phyloP scores from a whole-genome alignment of 2,797 vertebrate genomes.

The Hydrophis major region DNA sequence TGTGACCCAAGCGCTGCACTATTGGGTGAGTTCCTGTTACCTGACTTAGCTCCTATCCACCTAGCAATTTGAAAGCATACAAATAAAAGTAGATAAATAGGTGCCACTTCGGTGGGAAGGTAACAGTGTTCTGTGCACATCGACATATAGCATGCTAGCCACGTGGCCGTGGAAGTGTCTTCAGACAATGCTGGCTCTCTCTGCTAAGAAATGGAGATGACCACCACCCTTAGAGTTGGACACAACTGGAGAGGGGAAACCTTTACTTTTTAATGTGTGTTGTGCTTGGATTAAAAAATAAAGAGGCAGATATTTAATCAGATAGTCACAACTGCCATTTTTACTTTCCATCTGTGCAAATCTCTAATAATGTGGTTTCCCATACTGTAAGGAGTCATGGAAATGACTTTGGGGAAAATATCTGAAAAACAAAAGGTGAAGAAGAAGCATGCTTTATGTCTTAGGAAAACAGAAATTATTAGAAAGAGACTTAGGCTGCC shows the following conservation, averaged over 20 bases:
- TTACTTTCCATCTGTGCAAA: background rate
- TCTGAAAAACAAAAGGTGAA: background rate
- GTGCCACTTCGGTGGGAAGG: background rate
- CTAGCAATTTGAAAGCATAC: background rate
- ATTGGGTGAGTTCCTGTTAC: background rate
- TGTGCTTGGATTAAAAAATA: background rate
- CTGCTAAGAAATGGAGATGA: background rate
- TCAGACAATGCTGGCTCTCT: background rate
- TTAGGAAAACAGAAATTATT: background rate
- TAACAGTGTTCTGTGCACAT: background rate
- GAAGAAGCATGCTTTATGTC: background rate
- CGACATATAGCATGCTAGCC: background rate
- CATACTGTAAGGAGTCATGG: background rate
- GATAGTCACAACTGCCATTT: background rate
- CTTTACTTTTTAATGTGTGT: background rate
- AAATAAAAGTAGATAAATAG: background rate
- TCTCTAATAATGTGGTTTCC: background rate
- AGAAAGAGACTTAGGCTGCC: background rate
- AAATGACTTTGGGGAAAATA: background rate
- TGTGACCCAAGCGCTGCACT: background rate
- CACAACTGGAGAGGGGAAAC: background rate
- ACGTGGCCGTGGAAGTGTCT: background rate
- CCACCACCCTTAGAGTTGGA: background rate
- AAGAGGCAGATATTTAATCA: background rate
- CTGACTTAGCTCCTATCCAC: background rate